These are phyloP conservation scores for Agrotis exclamationis DNA, from an alignment of 2,888 invertebrate species.

Conservation along the genomic window DNA sequence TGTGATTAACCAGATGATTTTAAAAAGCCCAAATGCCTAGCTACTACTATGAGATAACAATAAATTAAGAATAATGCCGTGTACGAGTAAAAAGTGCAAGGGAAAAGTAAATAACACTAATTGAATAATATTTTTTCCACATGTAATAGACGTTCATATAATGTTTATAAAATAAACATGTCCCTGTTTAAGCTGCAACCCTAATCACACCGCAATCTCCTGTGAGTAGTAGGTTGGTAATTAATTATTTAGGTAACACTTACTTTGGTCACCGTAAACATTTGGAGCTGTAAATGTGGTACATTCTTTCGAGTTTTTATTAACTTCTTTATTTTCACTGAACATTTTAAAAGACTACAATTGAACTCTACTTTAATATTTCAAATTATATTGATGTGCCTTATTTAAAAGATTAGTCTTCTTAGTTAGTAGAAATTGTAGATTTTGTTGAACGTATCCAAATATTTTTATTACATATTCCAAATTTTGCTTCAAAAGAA, in stretches of 20 bases:
- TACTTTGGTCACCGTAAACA: conserved; percentile 38
- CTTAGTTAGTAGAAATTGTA: conserved; percentile 65
- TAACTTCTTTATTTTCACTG: not conserved
- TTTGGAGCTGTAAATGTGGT: conserved; percentile 21
- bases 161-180: not conserved
- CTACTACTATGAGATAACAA: not conserved
- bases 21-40: not conserved
- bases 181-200: conserved; percentile 20
- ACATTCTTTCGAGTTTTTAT: not conserved
- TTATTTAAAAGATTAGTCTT: conserved; percentile 77
- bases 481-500: conserved; percentile 15
- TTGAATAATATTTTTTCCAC: not conserved
- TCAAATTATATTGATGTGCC: conserved; percentile 82
- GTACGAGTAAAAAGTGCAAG: not conserved
- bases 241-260: conserved; percentile 50
- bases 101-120: not conserved
- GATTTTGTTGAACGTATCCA: conserved; percentile 47
- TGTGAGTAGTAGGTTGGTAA: conserved; percentile 11
- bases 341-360: conserved; percentile 14
- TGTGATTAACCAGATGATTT: not conserved
- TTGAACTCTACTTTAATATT: conserved; percentile 53
- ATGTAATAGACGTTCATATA: not conserved
- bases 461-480: conserved; percentile 16
- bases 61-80: not conserved
- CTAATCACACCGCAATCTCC: conserved; percentile 39